Base-by-base conservation (phyloP, 1,140 invertebrate genomes). In the Sinonovacula constricta region DNA sequence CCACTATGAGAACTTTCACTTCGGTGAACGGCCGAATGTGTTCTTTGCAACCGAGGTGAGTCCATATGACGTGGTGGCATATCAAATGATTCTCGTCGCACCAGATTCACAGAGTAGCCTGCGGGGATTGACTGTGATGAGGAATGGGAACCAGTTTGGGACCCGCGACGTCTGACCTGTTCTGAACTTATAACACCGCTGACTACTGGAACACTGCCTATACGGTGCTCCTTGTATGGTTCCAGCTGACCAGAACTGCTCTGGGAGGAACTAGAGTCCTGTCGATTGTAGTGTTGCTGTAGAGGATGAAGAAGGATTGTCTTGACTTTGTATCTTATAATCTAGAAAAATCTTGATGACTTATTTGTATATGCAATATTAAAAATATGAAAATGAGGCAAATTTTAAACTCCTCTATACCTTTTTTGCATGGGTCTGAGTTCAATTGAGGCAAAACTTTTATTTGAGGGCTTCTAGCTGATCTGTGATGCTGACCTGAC, bases 191-290 rank as follows among this genome's bases (percentile, higher is more conserved):
- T n/a, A n/a, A n/a, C n/a, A n/a, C n/a, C n/a, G n/a, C n/a, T n/a
- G n/a, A n/a, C n/a, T 15, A 81, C 79, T 31, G 78, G 63, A 53
- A 84, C 86, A 18, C 84, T 82, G 75, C 86, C 84, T 26, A 81
- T 63, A 18, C 79, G 65, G 36, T 62, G 69, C 30, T 84, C 81
- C 70, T 80, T 81, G 69, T 79, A 78, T 65, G 78, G 85, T 60
- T 89, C 88, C 67, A 85, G 83, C 18, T 83, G 83, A 81, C 85
- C 83, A 66, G 87, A 87, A 72, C 87, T 87, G 69, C 87, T 88
- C 56, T 86, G 82, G 26, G 87, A 88, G 14, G 87, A 88, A 15
- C 80, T 83, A 22, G 87, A 88, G 68, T 88, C 86, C 65, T 87
- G 84, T 7, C 87, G 74, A 45, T 81, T 79, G 77, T 86, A 89